phyloP scores from a whole-genome alignment of 1,140 invertebrate species.

The Battus philenor region DNA sequence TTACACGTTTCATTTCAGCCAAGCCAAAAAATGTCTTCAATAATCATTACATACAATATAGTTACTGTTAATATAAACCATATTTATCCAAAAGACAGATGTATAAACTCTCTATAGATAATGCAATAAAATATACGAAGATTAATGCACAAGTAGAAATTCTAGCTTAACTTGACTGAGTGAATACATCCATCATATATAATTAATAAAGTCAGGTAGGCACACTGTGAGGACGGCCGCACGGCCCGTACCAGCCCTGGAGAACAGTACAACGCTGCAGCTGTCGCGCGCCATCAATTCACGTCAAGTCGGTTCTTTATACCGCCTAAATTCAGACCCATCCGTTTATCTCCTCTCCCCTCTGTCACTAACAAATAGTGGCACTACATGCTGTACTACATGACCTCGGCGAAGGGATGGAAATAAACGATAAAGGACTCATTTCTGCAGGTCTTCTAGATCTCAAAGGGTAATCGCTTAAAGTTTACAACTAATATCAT shows the following conservation, averaged over 20 bases:
- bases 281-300: too few relatives aligned
- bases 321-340: too few relatives aligned
- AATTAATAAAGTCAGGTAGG: constrained; percentile 30
- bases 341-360: too few relatives aligned
- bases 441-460: too few relatives aligned
- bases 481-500: too few relatives aligned
- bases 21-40: constrained; percentile 7
- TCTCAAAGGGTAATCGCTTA: too few relatives aligned
- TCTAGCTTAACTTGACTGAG: constrained; percentile 25
- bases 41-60: neutral
- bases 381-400: too few relatives aligned
- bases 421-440: too few relatives aligned
- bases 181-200: constrained; percentile 20
- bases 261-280: constrained; percentile 20
- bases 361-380: too few relatives aligned
- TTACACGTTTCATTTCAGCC: constrained; percentile 1
- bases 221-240: constrained; percentile 47
- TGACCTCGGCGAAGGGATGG: too few relatives aligned
- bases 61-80: constrained; percentile 1
- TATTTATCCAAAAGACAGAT: constrained; percentile 4
- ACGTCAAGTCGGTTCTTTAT: too few relatives aligned
- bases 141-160: constrained; percentile 7
- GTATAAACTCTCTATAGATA: constrained; percentile 9
- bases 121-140: constrained; percentile 12
- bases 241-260: constrained; percentile 32